Evolutionary conservation across 92 coral and sea anemone species (phyloP), one percentile per base, ranked within the genome.

Genomic region (Plumapathes pennacea): DNA sequence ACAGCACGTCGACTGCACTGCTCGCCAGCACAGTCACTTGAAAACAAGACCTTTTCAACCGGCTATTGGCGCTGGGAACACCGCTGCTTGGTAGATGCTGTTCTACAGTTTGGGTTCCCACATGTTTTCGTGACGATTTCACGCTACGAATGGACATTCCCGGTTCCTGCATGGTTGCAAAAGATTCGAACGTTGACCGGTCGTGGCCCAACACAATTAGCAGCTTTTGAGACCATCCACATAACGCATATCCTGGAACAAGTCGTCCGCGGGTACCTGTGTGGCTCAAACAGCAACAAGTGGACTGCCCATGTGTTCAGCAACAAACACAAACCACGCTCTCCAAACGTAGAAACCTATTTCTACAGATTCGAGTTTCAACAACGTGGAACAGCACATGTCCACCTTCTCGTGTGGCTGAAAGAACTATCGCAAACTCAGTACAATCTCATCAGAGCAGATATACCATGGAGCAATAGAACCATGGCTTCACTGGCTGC

Each of bases 81-180:
- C 52, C 42, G 71, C 0, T 49, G 51, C 5, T 50, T 85, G 0
- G 46, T 77, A 5, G 95, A 86, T 62, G 89, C 89, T 0, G 83
- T 86, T 0, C 4, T n/a, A 0, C 89, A 77, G 22, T 76, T 81
- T 32, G 85, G 85, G 1, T 17, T 7, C 12, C 95, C 95, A 1
- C 38, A 26, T 51, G 27, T 74, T 4, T 85, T 76, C 30, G 30
- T 80, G 0, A 86, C 85, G 1, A 33, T 85, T 0, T 74, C 64
- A 2, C 88, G 84, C 7, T 85, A 23, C 32, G 95, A 85, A 37
- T 85, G 88, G 88, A 47, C 76, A 5, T 81, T 86, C 38, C 85
- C 89, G 3, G 69, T 50, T 26, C 77, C 82, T 6, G 6, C 5
- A 0, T 86, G 83, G 80, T 11, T 69, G 8, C 13, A 36, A 0